Evolutionary conservation across 2,888 invertebrate species (phyloP).

Genomic region (Colostygia pectinataria): DNA sequence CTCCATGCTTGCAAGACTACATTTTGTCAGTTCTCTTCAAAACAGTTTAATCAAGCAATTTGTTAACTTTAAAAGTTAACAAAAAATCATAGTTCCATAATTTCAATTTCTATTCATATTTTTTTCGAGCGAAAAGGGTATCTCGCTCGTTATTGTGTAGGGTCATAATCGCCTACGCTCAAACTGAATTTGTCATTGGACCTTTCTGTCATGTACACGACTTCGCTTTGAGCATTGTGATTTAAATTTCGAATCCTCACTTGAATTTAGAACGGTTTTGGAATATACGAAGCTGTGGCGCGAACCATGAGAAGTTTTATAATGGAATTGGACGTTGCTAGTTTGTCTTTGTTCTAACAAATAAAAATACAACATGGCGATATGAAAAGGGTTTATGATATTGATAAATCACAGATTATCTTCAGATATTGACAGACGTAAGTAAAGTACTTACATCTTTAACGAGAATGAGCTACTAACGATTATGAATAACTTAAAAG

Average conservation of each 20-base stretch:
- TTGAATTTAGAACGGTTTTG: slow-evolving; percentile 53
- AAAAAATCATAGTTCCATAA: slow-evolving; percentile 5
- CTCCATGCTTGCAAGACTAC: too few species aligned
- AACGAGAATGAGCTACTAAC: too few species aligned
- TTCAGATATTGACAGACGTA: too few species aligned
- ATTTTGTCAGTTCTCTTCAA: too few species aligned
- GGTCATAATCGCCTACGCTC: slow-evolving; percentile 21
- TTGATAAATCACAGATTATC: too few species aligned
- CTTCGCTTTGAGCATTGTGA: slow-evolving; percentile 53
- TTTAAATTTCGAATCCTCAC: slow-evolving; percentile 58
- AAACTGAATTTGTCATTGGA: slow-evolving; percentile 30
- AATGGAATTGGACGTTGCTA: slow-evolving; percentile 2
- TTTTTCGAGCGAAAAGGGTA: slow-evolving; percentile 1
- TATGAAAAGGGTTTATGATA: too few species aligned
- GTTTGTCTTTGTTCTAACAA: too few species aligned
- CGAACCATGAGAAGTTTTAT: slow-evolving; percentile 14
- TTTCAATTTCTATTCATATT: slow-evolving; percentile 6
- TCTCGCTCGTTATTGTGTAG: background rate
- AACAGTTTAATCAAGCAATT: too few species aligned
- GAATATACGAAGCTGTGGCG: slow-evolving; percentile 30
- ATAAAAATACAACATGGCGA: too few species aligned
- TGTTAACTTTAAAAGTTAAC: background rate
- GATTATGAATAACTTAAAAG: too few species aligned
- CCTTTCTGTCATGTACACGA: slow-evolving; percentile 36
- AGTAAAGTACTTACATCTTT: too few species aligned